Base-by-base conservation (phyloP, 1,140 invertebrate species). In the Cydia pomonella region DNA sequence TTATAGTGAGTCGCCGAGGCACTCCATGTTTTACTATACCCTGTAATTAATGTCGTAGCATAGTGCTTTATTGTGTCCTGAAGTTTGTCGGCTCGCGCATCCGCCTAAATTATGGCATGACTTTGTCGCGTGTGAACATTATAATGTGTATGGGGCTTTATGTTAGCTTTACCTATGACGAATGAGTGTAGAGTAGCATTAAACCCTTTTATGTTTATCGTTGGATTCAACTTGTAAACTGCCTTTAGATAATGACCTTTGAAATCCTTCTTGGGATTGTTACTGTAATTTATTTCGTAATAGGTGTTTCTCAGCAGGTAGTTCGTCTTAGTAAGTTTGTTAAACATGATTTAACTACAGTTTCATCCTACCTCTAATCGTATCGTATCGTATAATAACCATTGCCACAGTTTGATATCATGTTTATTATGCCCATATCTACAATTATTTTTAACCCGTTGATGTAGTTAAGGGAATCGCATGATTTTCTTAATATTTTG, bases 11-110 rank as follows among this genome's bases (percentile, higher is more conserved):
- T 27, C 33, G 50, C 38, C 75, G 75, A 50, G 74, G 33, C 72
- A 76, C 77, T 77, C 75, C 81, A 81, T 84, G 83, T 83, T 86
- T 87, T 86, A 86, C 84, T 81, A 86, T 86, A 85, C 82, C 50
- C 83, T 79, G 82, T 86, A 87, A 86, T 87, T 86, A 87, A 87
- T 86, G 86, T 86, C 80, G 76, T 78, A 76, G 80, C 79, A 82
- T 78, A 82, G 77, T 82, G 79, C 78, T 87, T 85, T 84, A 87
- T 87, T 86, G 83, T 73, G 47, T 84, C 59, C 74, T 76, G 74
- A 82, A 87, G 77, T 80, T 84, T 78, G 79, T 78, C 77, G 77
- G 73, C 63, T 76, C 69, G 82, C 79, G 81, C 76, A 78, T 82
- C 80, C 75, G 74, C 73, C 77, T 85, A 79, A 87, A 80, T 84